phyloP scores from a whole-genome alignment of 2,113 vertebrate genomes.

The Pituophis catenifer region DNA sequence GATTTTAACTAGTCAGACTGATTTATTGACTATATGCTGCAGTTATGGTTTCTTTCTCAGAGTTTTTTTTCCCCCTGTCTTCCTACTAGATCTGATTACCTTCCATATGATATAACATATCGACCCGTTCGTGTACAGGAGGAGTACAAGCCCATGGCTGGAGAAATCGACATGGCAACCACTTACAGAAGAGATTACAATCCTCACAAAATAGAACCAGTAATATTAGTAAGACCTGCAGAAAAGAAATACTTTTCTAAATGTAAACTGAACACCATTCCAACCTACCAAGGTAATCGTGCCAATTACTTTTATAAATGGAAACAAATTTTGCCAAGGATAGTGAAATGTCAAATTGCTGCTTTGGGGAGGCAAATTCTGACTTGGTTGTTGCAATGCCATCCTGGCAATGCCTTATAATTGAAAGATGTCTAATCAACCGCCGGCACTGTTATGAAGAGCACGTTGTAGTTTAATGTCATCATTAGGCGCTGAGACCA shows the following conservation, averaged over 20 bases:
- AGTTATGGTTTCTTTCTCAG: not conserved
- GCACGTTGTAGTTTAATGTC: not conserved
- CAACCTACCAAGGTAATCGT: slow-evolving; percentile 83
- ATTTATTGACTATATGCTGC: not conserved
- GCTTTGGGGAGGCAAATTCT: not conserved
- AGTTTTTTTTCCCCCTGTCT: not conserved
- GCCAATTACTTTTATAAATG: not conserved
- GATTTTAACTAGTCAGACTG: not conserved
- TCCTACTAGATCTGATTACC: slow-evolving; percentile 75
- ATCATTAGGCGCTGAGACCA: not conserved
- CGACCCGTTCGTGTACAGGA: slow-evolving; percentile 57
- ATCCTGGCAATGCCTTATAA: not conserved
- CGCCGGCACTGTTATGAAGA: not conserved
- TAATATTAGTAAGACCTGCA: slow-evolving; percentile 64
- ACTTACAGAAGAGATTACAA: slow-evolving; percentile 79
- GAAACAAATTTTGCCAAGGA: not conserved
- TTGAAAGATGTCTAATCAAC: slow-evolving; percentile 8
- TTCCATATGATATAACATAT: slow-evolving; percentile 69
- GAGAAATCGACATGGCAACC: slow-evolving; percentile 74
- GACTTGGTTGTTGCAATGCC: not conserved
- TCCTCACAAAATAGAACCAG: slow-evolving; percentile 68
- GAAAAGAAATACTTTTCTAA: slow-evolving; percentile 58
- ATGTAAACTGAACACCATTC: slow-evolving; percentile 76
- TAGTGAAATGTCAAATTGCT: not conserved
- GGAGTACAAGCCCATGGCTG: slow-evolving; percentile 69